Base-by-base conservation (phyloP, 1,140 invertebrate species). In the Penaeus indicus region DNA sequence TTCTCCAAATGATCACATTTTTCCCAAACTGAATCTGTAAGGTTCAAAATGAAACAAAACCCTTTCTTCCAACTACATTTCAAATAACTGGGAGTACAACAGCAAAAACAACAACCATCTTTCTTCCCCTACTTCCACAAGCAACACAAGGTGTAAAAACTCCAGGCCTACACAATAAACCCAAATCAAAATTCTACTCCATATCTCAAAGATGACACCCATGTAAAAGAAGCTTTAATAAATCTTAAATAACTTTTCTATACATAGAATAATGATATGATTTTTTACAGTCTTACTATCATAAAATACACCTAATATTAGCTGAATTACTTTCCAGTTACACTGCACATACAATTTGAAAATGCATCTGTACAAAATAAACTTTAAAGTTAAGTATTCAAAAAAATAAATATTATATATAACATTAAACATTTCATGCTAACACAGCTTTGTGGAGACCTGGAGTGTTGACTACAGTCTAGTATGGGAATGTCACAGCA, bases 91-190 rank as follows among this genome's bases (percentile, higher is more conserved):
- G 86, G 86, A 88, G 84, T 88, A 88, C 86, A 88, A 88, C 79
- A 60, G 75, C 86, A 88, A 88, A 88, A 88, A 88, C 86, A 88
- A 88, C 86, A 88, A 88, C 86, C 86, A 83, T 88, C 86, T 88
- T 60, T 47, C 79, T 88, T 84, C 86, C 86, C 86, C 86, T 84
- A 88, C 67, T 61, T 88, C 86, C 80, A 84, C 81, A 88, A 84
- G 86, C 86, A 88, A 62, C 84, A 84, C 81, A 78, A 61, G 81
- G 81, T 62, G 77, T 64, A 75, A 79, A 18, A 83, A 84, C 86
- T 84, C 80, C 72, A 78, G 86, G 86, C 81, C 81, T 42, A 77
- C 63, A 75, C 47, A 47, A 47, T 47, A 47, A 47, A 47, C 47
- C 47, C 47, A 47, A 47, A 47, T 47, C 32, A 47, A 47, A 47